Evolutionary conservation across 2,888 invertebrate genomes (phyloP).

Genomic region (Athripsodes cinereus): DNA sequence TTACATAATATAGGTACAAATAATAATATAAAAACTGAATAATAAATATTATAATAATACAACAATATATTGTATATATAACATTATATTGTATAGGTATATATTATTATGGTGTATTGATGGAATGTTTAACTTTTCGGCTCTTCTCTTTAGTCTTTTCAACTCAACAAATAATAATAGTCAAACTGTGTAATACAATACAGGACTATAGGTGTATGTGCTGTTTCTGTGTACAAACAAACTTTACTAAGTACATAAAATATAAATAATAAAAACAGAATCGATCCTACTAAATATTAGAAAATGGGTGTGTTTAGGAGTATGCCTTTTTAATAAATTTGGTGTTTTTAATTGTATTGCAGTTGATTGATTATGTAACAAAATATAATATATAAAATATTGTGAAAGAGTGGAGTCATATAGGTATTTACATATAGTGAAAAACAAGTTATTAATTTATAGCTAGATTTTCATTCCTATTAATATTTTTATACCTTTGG

Average conservation of each 20-base stretch:
- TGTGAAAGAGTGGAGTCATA: no score
- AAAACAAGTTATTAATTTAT: no score
- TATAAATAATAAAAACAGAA: background rate
- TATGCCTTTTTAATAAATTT: no score
- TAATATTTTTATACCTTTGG: no score
- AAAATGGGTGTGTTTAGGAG: no score
- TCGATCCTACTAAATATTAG: no score
- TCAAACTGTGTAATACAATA: background rate
- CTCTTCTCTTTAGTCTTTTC: conserved; percentile 21
- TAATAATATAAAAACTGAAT: background rate
- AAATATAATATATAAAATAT: no score
- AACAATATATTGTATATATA: background rate
- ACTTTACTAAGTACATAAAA: background rate
- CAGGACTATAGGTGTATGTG: background rate
- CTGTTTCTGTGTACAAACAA: background rate
- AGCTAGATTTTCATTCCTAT: no score
- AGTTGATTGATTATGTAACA: no score
- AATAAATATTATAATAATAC: background rate
- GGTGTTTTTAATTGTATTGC: no score
- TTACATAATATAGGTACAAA: background rate
- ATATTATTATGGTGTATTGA: conserved; percentile 14
- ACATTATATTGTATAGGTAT: background rate
- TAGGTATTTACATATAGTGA: no score
- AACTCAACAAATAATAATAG: conserved; percentile 23
- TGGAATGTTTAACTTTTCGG: conserved; percentile 27